Evolutionary conservation across 1,140 invertebrate genomes (phyloP).

Genomic region (Cheumatopsyche charites): DNA sequence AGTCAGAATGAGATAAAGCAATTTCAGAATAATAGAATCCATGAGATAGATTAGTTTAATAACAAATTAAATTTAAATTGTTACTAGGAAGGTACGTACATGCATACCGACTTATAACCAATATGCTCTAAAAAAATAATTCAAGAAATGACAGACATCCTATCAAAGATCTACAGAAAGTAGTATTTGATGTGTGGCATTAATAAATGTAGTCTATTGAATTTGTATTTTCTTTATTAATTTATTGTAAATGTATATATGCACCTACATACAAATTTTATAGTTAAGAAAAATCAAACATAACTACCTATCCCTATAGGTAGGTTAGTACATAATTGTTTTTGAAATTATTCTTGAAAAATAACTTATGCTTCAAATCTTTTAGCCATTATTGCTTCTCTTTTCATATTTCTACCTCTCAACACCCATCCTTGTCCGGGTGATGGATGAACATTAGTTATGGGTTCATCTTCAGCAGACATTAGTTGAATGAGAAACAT

Average conservation of each 20-base stretch:
- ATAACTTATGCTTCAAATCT: constrained; percentile 48
- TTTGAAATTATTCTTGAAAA: constrained; percentile 1
- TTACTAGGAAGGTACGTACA: too few relatives aligned
- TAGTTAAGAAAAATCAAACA: background rate
- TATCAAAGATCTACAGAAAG: too few relatives aligned
- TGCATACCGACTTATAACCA: too few relatives aligned
- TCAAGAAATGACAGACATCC: too few relatives aligned
- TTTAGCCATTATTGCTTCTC: constrained; percentile 55
- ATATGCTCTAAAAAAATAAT: too few relatives aligned
- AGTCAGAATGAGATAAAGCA: too few relatives aligned
- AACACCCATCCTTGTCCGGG: constrained; percentile 62
- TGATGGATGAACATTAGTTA: constrained; percentile 57
- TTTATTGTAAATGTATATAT: background rate
- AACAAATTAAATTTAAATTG: too few relatives aligned
- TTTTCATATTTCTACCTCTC: constrained; percentile 58
- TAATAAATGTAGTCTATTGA: too few relatives aligned
- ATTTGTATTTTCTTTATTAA: background rate
- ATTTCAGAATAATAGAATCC: too few relatives aligned
- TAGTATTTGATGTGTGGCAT: too few relatives aligned
- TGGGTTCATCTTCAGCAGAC: constrained; percentile 63
- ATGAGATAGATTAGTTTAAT: too few relatives aligned
- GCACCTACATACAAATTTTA: background rate
- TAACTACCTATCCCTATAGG: background rate
- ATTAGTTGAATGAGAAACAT: constrained; percentile 67
- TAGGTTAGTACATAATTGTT: background rate